phyloP scores from a whole-genome alignment of 2,113 vertebrate genomes.

The Erythrocercus mccallii region DNA sequence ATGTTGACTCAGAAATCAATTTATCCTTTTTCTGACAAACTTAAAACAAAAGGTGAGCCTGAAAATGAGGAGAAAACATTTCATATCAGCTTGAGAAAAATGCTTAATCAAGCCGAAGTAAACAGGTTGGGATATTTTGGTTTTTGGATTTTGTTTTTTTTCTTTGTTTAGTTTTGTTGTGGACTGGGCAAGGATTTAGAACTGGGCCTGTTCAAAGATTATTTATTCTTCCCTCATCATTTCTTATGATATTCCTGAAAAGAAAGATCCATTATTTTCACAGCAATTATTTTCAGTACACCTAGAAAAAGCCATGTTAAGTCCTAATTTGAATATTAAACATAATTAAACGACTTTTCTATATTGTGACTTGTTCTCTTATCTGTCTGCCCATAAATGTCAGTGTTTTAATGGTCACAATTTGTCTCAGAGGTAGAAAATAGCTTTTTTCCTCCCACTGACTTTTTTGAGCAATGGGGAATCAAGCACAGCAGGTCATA shows the following conservation, averaged over 20 bases:
- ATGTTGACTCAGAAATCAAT: not conserved
- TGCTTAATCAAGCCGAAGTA: not conserved
- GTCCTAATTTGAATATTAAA: not conserved
- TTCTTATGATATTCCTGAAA: not conserved
- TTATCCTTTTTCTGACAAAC: not conserved
- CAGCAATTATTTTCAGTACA: not conserved
- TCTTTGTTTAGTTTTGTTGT: not conserved
- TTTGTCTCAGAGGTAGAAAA: not conserved
- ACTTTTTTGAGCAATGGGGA: not conserved
- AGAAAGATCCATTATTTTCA: not conserved
- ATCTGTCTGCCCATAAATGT: not conserved
- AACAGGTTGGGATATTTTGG: not conserved
- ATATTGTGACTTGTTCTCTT: not conserved
- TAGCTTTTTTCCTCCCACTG: not conserved
- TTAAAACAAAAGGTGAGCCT: not conserved
- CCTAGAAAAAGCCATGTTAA: not conserved
- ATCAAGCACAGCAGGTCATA: not conserved
- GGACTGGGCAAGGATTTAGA: not conserved
- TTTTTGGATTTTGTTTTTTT: not conserved
- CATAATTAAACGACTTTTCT: slow-evolving; percentile 11
- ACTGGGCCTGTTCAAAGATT: not conserved
- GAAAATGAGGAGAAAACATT: not conserved
- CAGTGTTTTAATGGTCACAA: not conserved
- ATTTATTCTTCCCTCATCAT: not conserved
- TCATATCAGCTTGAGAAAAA: not conserved